phyloP scores from a whole-genome alignment of 2,888 invertebrate genomes.

The Ptychoptera albimana region DNA sequence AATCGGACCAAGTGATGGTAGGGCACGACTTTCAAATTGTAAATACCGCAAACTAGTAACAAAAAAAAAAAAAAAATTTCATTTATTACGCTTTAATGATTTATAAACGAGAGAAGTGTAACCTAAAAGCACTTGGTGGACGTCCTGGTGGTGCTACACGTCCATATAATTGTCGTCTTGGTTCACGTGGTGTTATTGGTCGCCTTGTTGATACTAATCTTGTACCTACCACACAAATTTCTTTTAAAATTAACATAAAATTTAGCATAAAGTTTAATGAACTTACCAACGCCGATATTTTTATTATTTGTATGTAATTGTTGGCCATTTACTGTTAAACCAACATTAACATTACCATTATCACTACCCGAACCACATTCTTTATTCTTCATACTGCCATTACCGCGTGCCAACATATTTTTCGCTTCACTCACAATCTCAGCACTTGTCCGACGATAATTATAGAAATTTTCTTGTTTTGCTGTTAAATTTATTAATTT shows the following conservation, averaged over 20 bases:
- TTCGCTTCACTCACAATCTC: conserved; percentile 68
- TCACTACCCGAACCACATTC: not conserved
- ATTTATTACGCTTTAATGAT: not conserved
- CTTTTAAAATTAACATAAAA: not conserved
- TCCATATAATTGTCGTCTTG: conserved; percentile 61
- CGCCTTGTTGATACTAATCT: conserved; percentile 53
- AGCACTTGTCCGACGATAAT: conserved; percentile 50
- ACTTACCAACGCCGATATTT: too few species aligned
- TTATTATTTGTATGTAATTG: not conserved
- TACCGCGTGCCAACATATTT: conserved; percentile 33
- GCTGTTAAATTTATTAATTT: too few species aligned
- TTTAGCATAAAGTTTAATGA: not conserved
- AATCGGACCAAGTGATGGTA: conserved; percentile 27
- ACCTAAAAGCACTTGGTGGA: conserved; percentile 67
- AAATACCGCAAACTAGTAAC: conserved; percentile 47
- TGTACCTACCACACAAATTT: conserved; percentile 16
- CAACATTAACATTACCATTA: conserved; percentile 2
- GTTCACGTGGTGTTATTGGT: conserved; percentile 74
- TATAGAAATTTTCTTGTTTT: too few species aligned
- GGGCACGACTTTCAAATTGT: conserved; percentile 34
- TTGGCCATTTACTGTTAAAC: conserved; percentile 3
- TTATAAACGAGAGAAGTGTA: conserved; percentile 13
- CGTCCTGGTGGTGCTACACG: conserved; percentile 36
- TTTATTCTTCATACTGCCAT: conserved; percentile 2
- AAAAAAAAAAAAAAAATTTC: conserved; percentile 4